These are phyloP conservation scores for Cyrtodaria siliqua DNA, from an alignment of 2,888 invertebrate species.

Conservation along the genomic window DNA sequence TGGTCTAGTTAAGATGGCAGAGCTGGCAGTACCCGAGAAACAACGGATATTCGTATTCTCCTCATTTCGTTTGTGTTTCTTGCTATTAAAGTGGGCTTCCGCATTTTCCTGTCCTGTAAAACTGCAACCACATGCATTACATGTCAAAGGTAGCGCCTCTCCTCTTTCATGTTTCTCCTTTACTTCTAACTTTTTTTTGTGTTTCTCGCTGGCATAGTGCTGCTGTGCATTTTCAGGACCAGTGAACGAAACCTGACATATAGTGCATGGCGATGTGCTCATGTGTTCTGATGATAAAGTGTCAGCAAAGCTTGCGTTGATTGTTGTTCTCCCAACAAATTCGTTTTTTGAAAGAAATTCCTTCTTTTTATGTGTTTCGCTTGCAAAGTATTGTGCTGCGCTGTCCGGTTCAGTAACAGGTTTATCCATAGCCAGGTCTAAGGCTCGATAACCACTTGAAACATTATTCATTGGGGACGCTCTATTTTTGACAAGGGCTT, in stretches of 20 bases:
- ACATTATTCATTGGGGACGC: not conserved
- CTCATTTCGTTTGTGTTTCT: conserved; percentile 64
- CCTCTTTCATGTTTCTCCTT: conserved; percentile 19
- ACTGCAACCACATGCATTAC: conserved; percentile 37
- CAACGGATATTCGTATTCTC: conserved; percentile 26
- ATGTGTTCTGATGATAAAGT: no score
- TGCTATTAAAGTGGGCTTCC: conserved; percentile 66
- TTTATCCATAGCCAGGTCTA: no score
- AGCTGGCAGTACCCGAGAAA: not conserved
- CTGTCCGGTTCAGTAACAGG: no score
- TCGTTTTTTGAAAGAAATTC: not conserved
- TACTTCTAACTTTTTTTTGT: conserved; percentile 55
- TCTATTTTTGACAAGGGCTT: not conserved
- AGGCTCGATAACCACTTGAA: no score
- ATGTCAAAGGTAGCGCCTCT: conserved; percentile 18
- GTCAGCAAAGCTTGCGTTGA: no score
- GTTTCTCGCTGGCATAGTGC: conserved; percentile 72
- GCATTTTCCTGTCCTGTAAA: conserved; percentile 64
- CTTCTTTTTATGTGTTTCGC: no score
- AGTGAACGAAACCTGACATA: conserved; percentile 35
- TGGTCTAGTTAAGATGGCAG: no score
- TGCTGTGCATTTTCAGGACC: conserved; percentile 66
- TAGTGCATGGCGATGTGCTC: not conserved
- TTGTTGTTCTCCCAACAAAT: no score
- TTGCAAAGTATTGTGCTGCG: no score